Evolutionary conservation across 2,113 vertebrate genomes (phyloP).

Genomic region (Macaca nemestrina): DNA sequence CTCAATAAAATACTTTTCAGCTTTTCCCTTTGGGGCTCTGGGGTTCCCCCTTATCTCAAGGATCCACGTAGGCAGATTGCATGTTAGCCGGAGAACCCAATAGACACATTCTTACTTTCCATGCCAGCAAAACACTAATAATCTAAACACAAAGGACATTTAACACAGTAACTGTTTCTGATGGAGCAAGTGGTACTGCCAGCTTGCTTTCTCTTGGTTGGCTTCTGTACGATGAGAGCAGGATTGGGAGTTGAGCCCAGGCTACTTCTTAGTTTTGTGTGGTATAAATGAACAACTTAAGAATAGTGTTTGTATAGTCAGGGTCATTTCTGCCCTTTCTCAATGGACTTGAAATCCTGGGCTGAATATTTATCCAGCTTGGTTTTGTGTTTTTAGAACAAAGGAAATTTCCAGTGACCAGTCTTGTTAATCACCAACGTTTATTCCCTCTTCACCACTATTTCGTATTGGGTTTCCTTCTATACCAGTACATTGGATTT

Average conservation of each 20-base stretch:
- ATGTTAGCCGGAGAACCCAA: slow-evolving; percentile 17
- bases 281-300: slow-evolving; percentile 52
- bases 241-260: slow-evolving; percentile 38
- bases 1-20: slow-evolving; percentile 52
- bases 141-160: slow-evolving; percentile 37
- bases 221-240: background rate
- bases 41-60: slow-evolving; percentile 27
- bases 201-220: slow-evolving; percentile 31
- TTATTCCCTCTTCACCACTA: slow-evolving; percentile 55
- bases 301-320: slow-evolving; percentile 44
- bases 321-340: slow-evolving; percentile 53
- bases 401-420: slow-evolving; percentile 56
- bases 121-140: background rate
- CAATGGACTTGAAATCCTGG: slow-evolving; percentile 43
- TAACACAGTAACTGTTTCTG: slow-evolving; percentile 58
- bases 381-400: slow-evolving; percentile 63
- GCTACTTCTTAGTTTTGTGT: slow-evolving; percentile 39
- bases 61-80: slow-evolving; percentile 28
- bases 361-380: slow-evolving; percentile 53
- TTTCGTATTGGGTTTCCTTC: slow-evolving; percentile 65
- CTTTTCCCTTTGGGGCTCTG: slow-evolving; percentile 57
- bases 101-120: background rate
- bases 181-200: background rate
- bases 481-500: slow-evolving; percentile 70
- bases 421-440: slow-evolving; percentile 54